These are phyloP conservation scores for Vipera latastei DNA, from an alignment of 2,797 vertebrate species.

Conservation along the genomic window DNA sequence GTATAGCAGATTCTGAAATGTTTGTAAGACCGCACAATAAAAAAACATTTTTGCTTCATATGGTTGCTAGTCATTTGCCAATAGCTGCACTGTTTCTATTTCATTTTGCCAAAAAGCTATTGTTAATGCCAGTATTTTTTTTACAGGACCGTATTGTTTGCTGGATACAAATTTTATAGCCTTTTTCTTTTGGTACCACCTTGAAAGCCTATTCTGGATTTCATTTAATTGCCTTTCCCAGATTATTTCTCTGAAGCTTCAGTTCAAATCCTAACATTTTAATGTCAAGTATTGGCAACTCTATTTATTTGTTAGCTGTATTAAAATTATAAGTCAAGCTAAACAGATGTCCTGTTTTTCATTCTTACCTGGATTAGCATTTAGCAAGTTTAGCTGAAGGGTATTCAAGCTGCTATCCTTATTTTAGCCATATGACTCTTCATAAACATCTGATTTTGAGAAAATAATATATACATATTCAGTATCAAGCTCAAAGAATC, in stretches of 20 bases:
- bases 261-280: neutral
- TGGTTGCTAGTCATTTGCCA: neutral
- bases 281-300: constrained; percentile 32
- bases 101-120: neutral
- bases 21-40: neutral
- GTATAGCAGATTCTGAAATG: neutral
- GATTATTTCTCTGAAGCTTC: neutral
- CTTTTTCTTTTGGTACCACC: neutral
- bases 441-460: constrained; percentile 75
- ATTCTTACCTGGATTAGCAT: constrained; percentile 66
- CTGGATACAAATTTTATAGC: neutral
- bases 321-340: constrained; percentile 61
- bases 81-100: neutral
- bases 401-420: constrained; percentile 74
- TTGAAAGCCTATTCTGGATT: neutral
- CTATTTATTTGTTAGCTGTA: constrained; percentile 60
- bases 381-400: constrained; percentile 64
- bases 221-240: neutral
- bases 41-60: neutral
- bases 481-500: neutral
- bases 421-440: constrained; percentile 71
- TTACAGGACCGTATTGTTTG: neutral
- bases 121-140: neutral
- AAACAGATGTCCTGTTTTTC: constrained; percentile 67
- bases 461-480: constrained; percentile 73